Base-by-base conservation (phyloP, 2,797 vertebrate genomes). In the Menidia menidia region DNA sequence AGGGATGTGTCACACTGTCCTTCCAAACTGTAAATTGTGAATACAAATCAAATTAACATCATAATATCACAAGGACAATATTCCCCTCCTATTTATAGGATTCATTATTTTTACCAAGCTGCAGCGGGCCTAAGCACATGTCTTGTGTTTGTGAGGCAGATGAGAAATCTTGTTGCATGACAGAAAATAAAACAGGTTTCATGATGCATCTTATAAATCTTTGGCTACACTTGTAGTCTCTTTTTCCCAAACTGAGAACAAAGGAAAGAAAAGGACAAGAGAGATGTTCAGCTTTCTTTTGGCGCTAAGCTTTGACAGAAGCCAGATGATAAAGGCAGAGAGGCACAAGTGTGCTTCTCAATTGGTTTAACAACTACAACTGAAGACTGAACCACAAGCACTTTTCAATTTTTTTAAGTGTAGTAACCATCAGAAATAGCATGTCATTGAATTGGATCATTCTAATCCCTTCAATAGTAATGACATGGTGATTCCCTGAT, bases 41-140 rank as follows among this genome's bases (percentile, higher is more conserved):
- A 78, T 78, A 70, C 66, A 88, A 90, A 92, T 91, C 77, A 44
- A 88, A 92, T 89, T 88, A 88, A 71, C 71, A 81, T 78, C 54
- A 64, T 69, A 76, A 86, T 81, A 78, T 80, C 66, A 60, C 81
- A 85, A 81, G 83, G 81, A 59, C 83, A 82, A 82, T 81, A 79
- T 87, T 56, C 73, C 56, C 61, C 45, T 74, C 64, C 67, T 53
- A 68, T 90, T 89, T 67, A 77, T 56, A 68, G 56, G 52, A 9
- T 78, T 77, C 55, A 44, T 76, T 78, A 74, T 73, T 80, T 82
- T 68, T 56, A 47, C 18, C 52, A 50, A 32, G 19, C 19, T 54
- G 57, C 44, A 45, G 66, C 39, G 45, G 66, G 44, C 56, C 59
- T 57, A 54, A 76, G 68, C 19, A 43, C 69, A 62, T 84, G 51